These are phyloP conservation scores for Eristalis intricaria DNA, from an alignment of 2,888 invertebrate species.

Conservation along the genomic window DNA sequence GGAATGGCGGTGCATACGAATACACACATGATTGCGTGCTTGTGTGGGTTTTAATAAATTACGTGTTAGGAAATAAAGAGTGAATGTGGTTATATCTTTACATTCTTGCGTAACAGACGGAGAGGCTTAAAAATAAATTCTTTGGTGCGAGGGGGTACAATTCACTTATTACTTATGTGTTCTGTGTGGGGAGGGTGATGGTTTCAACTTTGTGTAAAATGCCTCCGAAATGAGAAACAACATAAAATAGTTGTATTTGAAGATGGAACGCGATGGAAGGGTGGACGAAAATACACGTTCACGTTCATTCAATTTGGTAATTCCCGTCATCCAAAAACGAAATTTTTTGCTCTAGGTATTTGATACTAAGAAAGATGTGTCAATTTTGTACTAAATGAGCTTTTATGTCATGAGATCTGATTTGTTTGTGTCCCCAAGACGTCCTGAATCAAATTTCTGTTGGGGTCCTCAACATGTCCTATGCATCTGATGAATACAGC, in stretches of 20 bases:
- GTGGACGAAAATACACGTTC: too few species aligned
- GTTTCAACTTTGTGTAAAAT: background rate
- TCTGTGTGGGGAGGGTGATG: background rate
- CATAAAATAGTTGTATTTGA: background rate
- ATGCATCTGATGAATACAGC: too few species aligned
- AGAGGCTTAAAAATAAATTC: background rate
- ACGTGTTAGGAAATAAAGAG: slow-evolving; percentile 43
- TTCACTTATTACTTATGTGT: background rate
- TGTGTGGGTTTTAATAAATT: slow-evolving; percentile 30
- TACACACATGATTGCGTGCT: background rate
- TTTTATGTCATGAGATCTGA: too few species aligned
- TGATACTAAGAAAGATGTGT: too few species aligned
- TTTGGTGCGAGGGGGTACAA: background rate
- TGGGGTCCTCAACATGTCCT: too few species aligned
- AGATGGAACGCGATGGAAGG: too few species aligned
- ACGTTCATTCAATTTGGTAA: too few species aligned
- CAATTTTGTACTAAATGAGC: too few species aligned
- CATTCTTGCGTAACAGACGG: background rate
- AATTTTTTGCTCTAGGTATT: too few species aligned
- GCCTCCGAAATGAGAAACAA: background rate
- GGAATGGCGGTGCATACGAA: background rate
- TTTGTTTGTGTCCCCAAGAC: too few species aligned
- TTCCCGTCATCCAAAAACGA: too few species aligned
- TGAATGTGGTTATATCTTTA: slow-evolving; percentile 1
- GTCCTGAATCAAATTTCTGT: too few species aligned